Evolutionary conservation across 2,888 invertebrate genomes (phyloP).

Genomic region (Sesamia inferens): DNA sequence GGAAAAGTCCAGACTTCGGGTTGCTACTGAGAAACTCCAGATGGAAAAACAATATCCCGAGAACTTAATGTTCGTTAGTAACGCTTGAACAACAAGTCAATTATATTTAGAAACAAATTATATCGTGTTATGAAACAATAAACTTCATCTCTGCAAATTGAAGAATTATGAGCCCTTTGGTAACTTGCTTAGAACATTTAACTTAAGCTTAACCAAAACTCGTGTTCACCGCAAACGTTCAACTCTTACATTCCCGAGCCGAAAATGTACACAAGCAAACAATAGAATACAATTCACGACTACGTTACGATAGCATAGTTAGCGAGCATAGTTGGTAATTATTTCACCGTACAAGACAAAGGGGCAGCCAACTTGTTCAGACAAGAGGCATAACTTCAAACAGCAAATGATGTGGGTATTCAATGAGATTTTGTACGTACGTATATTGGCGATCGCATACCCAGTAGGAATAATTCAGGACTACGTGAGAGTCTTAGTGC

Average conservation of each 20-base stretch:
- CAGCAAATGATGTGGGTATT: slow-evolving; percentile 69
- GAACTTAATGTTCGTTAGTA: background rate
- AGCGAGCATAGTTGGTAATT: slow-evolving; percentile 61
- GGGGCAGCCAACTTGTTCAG: slow-evolving; percentile 55
- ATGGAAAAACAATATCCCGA: background rate
- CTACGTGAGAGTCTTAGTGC: slow-evolving; percentile 9
- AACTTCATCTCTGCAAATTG: background rate
- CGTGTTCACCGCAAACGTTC: slow-evolving; percentile 5
- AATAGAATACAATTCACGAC: slow-evolving; percentile 46
- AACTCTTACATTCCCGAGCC: slow-evolving; percentile 37
- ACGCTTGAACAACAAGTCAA: background rate
- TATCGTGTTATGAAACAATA: background rate
- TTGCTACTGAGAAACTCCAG: background rate
- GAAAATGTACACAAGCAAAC: slow-evolving; percentile 48
- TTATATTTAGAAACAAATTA: background rate
- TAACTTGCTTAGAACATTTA: slow-evolving; percentile 2
- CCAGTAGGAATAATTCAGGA: background rate
- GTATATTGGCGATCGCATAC: slow-evolving; percentile 52
- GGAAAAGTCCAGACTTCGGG: no score
- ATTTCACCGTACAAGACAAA: slow-evolving; percentile 61
- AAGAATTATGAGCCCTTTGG: background rate
- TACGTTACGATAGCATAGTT: slow-evolving; percentile 55
- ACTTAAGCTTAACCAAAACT: slow-evolving; percentile 6
- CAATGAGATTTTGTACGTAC: slow-evolving; percentile 60
- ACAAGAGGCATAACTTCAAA: slow-evolving; percentile 69